Evolutionary conservation across 37 sponge, comb jelly and placozoan species (phyloP), one percentile per base, ranked within the genome.

Genomic region (Aplysina aerophoba): DNA sequence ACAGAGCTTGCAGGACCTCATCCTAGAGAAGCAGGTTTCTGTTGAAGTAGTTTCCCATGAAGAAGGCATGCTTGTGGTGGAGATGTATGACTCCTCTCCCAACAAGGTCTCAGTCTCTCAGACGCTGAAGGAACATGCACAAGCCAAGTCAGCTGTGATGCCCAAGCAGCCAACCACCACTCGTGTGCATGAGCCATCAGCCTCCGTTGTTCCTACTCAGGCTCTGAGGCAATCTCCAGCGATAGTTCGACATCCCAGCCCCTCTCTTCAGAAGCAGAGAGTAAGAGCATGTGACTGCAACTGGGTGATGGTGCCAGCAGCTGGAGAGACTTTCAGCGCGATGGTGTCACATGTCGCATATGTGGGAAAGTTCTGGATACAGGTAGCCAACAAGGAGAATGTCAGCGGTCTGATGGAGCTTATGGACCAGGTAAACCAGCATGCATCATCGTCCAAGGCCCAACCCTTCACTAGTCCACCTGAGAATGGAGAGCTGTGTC

Each of bases 281-380:
- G 35, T 71, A 34, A 27, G 35, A 71, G 28, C 37, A 8, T 12
- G 12, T 27, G 73, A 71, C 31, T 71, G 55, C 21, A 6, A 79
- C 22, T 55, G 53, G 53, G 55, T 50, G 1, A 2, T 4, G 27
- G 25, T 79, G 3, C 56, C 80, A 8, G 8, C 24, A 12, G 36
- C 28, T 22, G 78, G 55, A 15, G 84, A 79, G 34, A 20, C 15
- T 12, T 73, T 87, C 1, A 36, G 56, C 0, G 86, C 75, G 0
- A 59, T 64, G 39, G 89, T 89, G 15, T 41, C 80, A 6, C 86
- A 85, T 54, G 83, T 92, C 3, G 56, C 17, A 35, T 71, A 38
- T 20, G 35, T 15, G 35, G 37, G 37, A 33, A 71, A 71, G 73
- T 71, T 71, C 12, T 71, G 73, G 73, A 19, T 71, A 4, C 73